phyloP scores from a whole-genome alignment of 2,113 vertebrate genomes.

The Morone chrysops region DNA sequence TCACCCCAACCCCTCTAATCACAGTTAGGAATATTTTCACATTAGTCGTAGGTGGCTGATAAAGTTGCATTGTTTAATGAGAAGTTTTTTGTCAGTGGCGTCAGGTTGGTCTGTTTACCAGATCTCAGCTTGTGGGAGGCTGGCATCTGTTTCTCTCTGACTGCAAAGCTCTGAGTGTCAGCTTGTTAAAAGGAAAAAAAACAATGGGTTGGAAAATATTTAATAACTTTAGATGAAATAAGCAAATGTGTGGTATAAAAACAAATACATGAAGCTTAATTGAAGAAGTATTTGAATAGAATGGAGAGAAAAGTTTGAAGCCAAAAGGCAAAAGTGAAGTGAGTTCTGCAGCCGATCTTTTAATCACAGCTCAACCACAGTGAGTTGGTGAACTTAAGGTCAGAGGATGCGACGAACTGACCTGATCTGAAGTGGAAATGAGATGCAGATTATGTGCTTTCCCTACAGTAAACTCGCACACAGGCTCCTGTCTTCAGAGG shows the following conservation, averaged over 20 bases:
- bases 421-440: neutral
- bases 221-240: slow-evolving; percentile 29
- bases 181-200: slow-evolving; percentile 47
- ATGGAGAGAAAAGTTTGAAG: neutral
- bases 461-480: neutral
- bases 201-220: slow-evolving; percentile 48
- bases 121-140: slow-evolving; percentile 71
- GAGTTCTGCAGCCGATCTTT: neutral
- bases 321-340: neutral
- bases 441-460: neutral
- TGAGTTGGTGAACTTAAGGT: neutral
- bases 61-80: slow-evolving; percentile 74
- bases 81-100: slow-evolving; percentile 48
- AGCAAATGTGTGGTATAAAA: neutral
- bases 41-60: slow-evolving; percentile 70
- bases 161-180: slow-evolving; percentile 55
- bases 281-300: neutral
- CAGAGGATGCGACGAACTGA: neutral
- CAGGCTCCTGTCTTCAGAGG: neutral
- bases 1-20: slow-evolving; percentile 44
- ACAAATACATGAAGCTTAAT: slow-evolving; percentile 4
- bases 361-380: neutral
- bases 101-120: slow-evolving; percentile 72
- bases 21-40: slow-evolving; percentile 50
- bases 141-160: slow-evolving; percentile 75